Evolutionary conservation across 1,140 invertebrate genomes (phyloP), one percentile per base, ranked within the genome.

Genomic region (Holcopasites calliopsidis): DNA sequence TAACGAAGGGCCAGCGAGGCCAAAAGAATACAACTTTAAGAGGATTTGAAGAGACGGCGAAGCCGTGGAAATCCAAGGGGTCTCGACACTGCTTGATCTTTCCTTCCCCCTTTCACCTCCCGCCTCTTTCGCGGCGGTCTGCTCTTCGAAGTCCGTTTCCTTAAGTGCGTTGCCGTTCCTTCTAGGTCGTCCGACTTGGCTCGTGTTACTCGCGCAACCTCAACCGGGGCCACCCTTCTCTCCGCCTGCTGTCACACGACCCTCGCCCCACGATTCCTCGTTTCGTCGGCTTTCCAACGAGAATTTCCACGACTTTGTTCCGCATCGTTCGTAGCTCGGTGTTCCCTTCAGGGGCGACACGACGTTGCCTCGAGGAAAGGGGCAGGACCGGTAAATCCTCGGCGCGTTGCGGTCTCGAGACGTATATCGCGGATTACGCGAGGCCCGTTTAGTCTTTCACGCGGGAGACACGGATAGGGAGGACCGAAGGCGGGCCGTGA

Each of bases 1-100:
- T n/a, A 75, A 80, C 71, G 80, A 79, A 86, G 77, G 85, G 79
- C 73, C 77, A 71, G 83, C 87, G 91, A 92, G 90, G 91, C 90
- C 90, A 91, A 91, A 92, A 87, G 89, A 91, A 91, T 91, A 91
- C 91, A 89, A 89, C 85, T 90, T 91, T 92, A 92, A 92, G 91
- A 91, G 91, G 91, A 91, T 92, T 92, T 86, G 76, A 86, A 89
- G 86, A 89, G 89, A 88, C 87, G 86, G 84, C 78, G 90, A 92
- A 92, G 91, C 91, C 91, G 89, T 91, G 90, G 90, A 91, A 91
- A 92, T 90, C 88, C 87, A 81, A 89, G 89, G 89, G 90, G 90
- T 91, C 89, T 90, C 86, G 88, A 88, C 88, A 88, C 88, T 87
- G 88, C 88, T 90, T 90, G 90, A 90, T 90, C 88, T 89, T 84